Percentiles rank a stretch among this genome's conserved stretches.
Evolutionary conservation across 2,888 invertebrate species (phyloP).

Genomic region (Ditula angustiorana): DNA sequence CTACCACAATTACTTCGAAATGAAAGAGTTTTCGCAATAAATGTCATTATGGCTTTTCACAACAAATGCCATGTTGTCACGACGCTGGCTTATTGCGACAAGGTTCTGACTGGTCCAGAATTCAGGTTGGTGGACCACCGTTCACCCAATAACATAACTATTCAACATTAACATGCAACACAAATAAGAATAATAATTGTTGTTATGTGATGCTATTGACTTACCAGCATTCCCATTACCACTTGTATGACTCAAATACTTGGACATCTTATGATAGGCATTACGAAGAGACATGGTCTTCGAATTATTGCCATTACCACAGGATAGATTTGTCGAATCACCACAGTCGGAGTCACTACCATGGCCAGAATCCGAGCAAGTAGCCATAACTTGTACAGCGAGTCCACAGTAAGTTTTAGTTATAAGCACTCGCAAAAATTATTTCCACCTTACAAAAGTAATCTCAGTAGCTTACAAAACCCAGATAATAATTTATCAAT

Average conservation of each 20-base stretch:
- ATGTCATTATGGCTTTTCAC: no score
- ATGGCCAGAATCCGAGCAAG: slow-evolving; percentile 38
- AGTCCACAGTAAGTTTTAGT: neutral
- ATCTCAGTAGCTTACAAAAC: neutral
- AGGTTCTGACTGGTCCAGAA: no score
- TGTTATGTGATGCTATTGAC: slow-evolving; percentile 14
- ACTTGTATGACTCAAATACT: slow-evolving; percentile 44
- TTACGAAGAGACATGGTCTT: slow-evolving; percentile 44
- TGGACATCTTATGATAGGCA: slow-evolving; percentile 50
- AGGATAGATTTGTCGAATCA: slow-evolving; percentile 34
- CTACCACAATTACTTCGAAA: no score
- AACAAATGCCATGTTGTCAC: no score
- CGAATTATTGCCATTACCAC: slow-evolving; percentile 33
- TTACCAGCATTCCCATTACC: slow-evolving; percentile 44
- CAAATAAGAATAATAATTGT: no score
- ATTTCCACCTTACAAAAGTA: neutral
- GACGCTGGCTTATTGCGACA: no score
- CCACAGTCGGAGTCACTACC: slow-evolving; percentile 42
- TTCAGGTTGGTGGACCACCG: no score
- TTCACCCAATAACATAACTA: no score
- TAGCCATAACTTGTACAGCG: slow-evolving; percentile 3
- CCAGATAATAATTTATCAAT: neutral
- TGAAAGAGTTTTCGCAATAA: no score
- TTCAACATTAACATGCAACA: neutral
- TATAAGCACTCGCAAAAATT: neutral